These are phyloP conservation scores for Peromyscus aztecus DNA, from an alignment of 2,797 vertebrate genomes.

Conservation along the genomic window DNA sequence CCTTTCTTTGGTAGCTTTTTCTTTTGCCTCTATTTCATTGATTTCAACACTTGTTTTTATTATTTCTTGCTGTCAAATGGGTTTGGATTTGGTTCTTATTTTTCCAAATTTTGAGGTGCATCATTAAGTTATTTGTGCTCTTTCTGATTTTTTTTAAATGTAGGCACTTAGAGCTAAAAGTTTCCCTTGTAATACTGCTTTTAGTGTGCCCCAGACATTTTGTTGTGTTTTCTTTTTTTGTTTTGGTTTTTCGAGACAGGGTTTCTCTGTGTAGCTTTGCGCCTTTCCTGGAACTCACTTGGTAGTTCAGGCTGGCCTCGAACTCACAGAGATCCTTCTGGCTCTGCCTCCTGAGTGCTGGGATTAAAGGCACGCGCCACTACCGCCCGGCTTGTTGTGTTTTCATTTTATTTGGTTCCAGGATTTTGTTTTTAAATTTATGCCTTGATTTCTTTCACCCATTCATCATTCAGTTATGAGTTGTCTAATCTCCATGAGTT, in stretches of 20 bases:
- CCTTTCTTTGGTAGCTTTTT: not conserved
- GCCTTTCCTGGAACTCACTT: too few species aligned
- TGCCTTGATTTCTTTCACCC: not conserved
- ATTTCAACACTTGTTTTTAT: not conserved
- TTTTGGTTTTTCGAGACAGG: too few species aligned
- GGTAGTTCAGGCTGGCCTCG: too few species aligned
- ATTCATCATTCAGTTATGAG: not conserved
- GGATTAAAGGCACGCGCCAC: too few species aligned
- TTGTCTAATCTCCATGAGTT: not conserved
- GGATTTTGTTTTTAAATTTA: not conserved
- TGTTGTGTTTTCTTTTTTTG: not conserved
- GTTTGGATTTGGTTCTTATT: not conserved
- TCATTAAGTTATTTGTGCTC: not conserved
- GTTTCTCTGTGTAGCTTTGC: too few species aligned
- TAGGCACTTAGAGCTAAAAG: not conserved
- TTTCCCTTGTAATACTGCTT: not conserved
- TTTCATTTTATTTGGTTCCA: not conserved
- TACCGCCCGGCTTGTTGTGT: too few species aligned
- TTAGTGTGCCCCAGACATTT: not conserved
- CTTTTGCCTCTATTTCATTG: not conserved
- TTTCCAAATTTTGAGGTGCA: not conserved
- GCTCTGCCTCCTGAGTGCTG: too few species aligned
- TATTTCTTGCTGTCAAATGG: not conserved
- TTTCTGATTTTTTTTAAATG: not conserved
- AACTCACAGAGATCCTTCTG: too few species aligned